Conservation (phyloP, 2,888 invertebrate genomes). For the Tiphia femorata region DNA sequence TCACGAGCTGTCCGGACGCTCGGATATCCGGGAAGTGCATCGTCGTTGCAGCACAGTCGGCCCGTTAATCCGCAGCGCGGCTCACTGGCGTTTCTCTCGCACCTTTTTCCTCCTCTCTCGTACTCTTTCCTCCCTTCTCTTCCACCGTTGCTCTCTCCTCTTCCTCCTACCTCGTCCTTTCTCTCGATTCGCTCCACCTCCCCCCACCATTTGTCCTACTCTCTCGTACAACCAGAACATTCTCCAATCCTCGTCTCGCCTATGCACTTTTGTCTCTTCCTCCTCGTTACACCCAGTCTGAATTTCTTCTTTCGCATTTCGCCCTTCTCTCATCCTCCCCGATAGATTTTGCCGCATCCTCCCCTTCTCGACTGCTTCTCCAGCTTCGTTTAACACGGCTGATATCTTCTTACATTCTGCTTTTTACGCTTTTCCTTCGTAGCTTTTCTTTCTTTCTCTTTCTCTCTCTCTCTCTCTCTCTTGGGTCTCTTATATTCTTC, state of each 20-base stretch:
- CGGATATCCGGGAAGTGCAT: slow-evolving; percentile 48
- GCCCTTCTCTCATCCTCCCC: slow-evolving; percentile 1
- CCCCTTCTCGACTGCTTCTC: not conserved
- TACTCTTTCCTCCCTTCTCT: slow-evolving; percentile 14
- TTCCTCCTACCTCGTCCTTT: not conserved
- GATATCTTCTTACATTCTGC: no score
- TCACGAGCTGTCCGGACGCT: slow-evolving; percentile 44
- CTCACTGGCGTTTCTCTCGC: slow-evolving; percentile 37
- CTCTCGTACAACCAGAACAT: no score
- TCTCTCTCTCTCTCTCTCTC: no score
- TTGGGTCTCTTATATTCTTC: no score
- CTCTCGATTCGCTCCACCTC: not conserved
- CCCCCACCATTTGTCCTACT: not conserved
- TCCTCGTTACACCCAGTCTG: no score
- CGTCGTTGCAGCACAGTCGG: slow-evolving; percentile 40
- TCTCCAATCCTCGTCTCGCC: not conserved
- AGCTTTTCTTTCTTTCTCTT: no score
- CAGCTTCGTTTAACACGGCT: no score
- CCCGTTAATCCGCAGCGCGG: slow-evolving; percentile 44
- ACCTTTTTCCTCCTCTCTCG: slow-evolving; percentile 3
- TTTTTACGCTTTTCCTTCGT: no score
- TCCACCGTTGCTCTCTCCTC: not conserved
- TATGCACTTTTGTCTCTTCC: not conserved
- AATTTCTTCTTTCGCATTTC: slow-evolving; percentile 4
- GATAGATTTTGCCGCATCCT: not conserved